Conservation (phyloP, 2,113 vertebrate genomes). For the Cnemophilus loriae region DNA sequence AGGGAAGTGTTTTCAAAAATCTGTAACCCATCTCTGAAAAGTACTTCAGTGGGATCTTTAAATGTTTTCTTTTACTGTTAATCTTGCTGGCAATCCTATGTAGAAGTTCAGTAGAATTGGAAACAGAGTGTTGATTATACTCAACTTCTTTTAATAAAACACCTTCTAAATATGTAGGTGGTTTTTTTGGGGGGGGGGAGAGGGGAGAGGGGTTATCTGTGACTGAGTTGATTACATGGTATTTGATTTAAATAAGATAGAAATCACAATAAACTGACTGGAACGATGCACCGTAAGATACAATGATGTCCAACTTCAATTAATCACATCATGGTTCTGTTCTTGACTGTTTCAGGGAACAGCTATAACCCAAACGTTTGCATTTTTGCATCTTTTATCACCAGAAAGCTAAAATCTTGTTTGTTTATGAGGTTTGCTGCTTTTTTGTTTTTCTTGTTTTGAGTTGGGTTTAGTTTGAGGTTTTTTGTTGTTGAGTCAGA, state of each 20-base stretch:
- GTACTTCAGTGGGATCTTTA: neutral
- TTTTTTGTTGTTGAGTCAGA: neutral
- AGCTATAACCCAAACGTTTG: neutral
- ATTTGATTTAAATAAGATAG: neutral
- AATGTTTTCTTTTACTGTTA: neutral
- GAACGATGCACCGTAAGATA: neutral
- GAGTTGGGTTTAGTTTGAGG: rapidly evolving
- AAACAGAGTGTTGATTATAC: neutral
- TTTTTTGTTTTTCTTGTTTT: neutral
- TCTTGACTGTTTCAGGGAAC: neutral
- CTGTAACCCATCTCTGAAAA: neutral
- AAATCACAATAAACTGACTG: neutral
- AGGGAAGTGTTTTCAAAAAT: neutral
- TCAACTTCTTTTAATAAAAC: neutral
- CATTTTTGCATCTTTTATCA: neutral
- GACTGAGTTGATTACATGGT: neutral
- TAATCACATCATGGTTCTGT: neutral
- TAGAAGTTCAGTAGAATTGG: neutral
- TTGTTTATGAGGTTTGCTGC: neutral
- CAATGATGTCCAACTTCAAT: neutral
- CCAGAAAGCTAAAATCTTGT: neutral
- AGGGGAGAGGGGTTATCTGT: rapidly evolving
- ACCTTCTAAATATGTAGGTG: neutral
- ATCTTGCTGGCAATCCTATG: neutral
- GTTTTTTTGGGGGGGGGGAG: rapidly evolving